A percentile compares a stretch with the other conserved stretches of the same genome.
phyloP scores from a whole-genome alignment of 2,113 vertebrate species.

The Prunella fulvescens region DNA sequence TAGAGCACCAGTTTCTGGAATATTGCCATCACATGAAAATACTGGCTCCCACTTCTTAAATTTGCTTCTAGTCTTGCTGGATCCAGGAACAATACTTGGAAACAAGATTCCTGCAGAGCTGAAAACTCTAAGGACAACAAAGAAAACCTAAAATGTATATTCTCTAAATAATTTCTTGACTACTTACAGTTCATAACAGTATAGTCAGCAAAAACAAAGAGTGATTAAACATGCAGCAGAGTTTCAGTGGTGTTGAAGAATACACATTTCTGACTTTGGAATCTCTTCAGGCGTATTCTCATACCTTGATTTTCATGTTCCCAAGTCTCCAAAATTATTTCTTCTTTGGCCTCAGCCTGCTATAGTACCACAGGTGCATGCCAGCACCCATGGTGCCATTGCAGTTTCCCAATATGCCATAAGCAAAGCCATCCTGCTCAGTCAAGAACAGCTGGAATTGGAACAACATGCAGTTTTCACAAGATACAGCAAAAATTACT shows the following conservation, averaged over 20 bases:
- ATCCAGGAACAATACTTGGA: constrained; percentile 50
- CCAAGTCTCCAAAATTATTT: not conserved
- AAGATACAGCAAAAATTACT: not conserved
- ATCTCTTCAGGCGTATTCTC: not conserved
- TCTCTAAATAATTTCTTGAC: constrained; percentile 11
- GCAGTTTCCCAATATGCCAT: not conserved
- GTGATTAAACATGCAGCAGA: not conserved
- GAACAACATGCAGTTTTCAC: not conserved
- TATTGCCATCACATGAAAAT: constrained; percentile 6
- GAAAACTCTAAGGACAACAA: not conserved
- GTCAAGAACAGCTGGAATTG: not conserved
- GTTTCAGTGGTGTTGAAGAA: not conserved
- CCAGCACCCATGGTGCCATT: not conserved
- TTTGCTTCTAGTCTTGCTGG: not conserved
- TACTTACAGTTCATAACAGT: not conserved
- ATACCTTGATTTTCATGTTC: not conserved
- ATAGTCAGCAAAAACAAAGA: constrained; percentile 3
- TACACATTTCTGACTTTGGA: not conserved
- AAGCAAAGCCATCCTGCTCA: not conserved
- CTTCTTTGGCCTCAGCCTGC: not conserved
- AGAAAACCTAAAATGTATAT: constrained; percentile 1
- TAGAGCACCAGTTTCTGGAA: constrained; percentile 24
- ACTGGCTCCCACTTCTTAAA: not conserved
- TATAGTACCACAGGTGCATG: not conserved
- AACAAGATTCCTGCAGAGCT: constrained; percentile 22